Percentiles rank a stretch among this genome's conserved stretches.
These are phyloP conservation scores for Clarias pachynema DNA, from an alignment of 2,797 vertebrate genomes.

Conservation along the genomic window DNA sequence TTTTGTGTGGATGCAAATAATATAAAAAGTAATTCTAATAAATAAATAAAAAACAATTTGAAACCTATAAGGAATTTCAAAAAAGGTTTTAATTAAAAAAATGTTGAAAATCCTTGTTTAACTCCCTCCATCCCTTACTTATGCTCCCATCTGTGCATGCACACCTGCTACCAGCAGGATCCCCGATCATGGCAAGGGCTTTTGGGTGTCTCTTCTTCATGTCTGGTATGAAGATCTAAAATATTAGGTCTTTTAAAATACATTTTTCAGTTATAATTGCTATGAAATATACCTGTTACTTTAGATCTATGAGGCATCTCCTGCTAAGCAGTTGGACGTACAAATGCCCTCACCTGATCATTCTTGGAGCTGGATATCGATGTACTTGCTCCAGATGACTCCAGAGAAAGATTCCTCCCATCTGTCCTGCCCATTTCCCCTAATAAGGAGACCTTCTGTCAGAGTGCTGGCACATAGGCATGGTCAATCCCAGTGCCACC, in stretches of 20 bases:
- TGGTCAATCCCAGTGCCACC: slow-evolving; percentile 20
- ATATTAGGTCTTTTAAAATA: neutral
- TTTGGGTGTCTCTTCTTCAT: neutral
- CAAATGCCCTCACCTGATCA: neutral
- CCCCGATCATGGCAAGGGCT: neutral
- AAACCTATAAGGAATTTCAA: neutral
- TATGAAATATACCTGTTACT: neutral
- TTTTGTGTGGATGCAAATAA: too few relatives aligned
- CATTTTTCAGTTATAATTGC: neutral
- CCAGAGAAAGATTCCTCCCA: slow-evolving; percentile 9
- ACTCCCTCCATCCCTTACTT: slow-evolving; percentile 15
- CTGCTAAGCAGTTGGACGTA: neutral
- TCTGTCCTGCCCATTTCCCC: slow-evolving; percentile 14
- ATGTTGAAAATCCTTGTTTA: neutral
- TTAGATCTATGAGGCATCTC: neutral
- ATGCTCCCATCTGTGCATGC: slow-evolving; percentile 11
- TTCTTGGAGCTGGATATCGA: neutral
- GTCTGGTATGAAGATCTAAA: neutral
- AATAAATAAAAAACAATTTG: neutral
- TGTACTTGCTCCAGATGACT: neutral
- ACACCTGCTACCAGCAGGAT: slow-evolving; percentile 11
- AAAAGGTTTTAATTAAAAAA: neutral
- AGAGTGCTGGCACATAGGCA: slow-evolving; percentile 17
- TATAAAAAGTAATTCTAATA: neutral
- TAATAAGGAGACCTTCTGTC: slow-evolving; percentile 36